Evolutionary conservation across 1,140 invertebrate species (phyloP), one percentile per base, ranked within the genome.

Genomic region (Probaryconus sp.): DNA sequence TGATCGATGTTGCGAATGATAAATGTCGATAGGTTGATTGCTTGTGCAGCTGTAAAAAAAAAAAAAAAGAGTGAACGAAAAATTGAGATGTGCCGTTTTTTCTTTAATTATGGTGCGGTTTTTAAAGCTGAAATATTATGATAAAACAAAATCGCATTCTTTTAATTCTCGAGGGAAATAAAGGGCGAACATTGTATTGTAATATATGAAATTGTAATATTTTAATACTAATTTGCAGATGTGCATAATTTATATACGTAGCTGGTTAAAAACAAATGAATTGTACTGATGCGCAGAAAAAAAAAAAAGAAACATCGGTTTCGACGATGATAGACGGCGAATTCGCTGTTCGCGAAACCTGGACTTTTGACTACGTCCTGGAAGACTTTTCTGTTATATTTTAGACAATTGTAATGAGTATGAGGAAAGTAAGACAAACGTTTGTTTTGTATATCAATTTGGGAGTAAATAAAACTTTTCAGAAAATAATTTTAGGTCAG

Each of bases 381-480:
- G 79, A 83, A 83, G 79, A 84, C 76, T 82, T 86, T 86, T 81
- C 80, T 86, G 83, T 86, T 81, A 85, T 86, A 86, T 81, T 85
- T 85, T 86, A 87, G 84, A 80, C 80, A 83, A 82, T 85, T 85
- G 80, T 81, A 79, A 83, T 81, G 84, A 80, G 85, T 82, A 83
- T 68, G 75, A 81, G 70, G 69, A 67, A 80, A 53, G 70, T 79
- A 81, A 83, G 81, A 76, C 83, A 64, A 82, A 85, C 83, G 81
- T 85, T 88, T 88, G 85, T 88, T 88, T 87, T 88, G 87, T 88
- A 87, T 88, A 85, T 86, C 85, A 85, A 80, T 85, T 88, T 86
- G 85, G 81, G 81, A 85, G 81, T 72, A 86, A 87, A 86, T 85
- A 87, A 87, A 86, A 79, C 33, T 86, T 87, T 87, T 83, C 77